Conservation (phyloP, 2,113 vertebrate genomes). For the Colius striatus region DNA sequence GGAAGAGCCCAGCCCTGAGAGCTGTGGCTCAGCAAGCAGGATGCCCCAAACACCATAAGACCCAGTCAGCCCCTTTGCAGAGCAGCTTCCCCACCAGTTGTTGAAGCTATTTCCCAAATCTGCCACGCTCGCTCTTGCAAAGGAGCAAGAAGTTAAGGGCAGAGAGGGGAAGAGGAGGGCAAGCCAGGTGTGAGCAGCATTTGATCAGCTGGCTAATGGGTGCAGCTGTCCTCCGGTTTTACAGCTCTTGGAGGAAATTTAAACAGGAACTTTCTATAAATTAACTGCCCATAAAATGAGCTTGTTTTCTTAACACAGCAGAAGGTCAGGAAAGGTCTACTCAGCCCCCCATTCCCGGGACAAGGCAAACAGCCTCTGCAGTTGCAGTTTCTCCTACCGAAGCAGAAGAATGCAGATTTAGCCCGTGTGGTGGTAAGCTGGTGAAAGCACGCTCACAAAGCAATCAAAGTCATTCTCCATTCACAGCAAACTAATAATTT, state of each 20-base stretch:
- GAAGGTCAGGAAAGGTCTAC: slow-evolving; percentile 8
- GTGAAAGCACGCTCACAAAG: neutral
- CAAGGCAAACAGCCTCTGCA: neutral
- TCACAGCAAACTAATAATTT: slow-evolving; percentile 34
- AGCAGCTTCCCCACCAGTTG: neutral
- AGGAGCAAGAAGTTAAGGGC: neutral
- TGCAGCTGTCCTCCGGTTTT: slow-evolving; percentile 42
- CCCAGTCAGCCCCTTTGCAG: neutral
- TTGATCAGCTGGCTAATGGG: neutral
- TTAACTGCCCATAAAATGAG: slow-evolving; percentile 65
- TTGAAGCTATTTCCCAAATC: neutral
- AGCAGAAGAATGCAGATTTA: neutral
- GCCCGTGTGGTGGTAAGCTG: neutral
- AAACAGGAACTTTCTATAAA: slow-evolving; percentile 65
- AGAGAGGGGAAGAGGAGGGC: neutral
- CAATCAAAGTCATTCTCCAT: neutral
- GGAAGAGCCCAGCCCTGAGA: rapidly evolving
- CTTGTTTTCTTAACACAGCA: slow-evolving; percentile 1
- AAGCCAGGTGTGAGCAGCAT: slow-evolving; percentile 16
- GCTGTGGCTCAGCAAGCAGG: neutral
- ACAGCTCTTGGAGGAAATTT: slow-evolving; percentile 51
- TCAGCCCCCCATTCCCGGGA: neutral
- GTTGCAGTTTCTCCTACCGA: neutral
- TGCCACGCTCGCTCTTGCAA: rapidly evolving
- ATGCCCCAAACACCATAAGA: neutral